Percentiles rank a stretch among this genome's conserved stretches.
Evolutionary conservation across 2,113 vertebrate species (phyloP).

Genomic region (Malurus melanocephalus): DNA sequence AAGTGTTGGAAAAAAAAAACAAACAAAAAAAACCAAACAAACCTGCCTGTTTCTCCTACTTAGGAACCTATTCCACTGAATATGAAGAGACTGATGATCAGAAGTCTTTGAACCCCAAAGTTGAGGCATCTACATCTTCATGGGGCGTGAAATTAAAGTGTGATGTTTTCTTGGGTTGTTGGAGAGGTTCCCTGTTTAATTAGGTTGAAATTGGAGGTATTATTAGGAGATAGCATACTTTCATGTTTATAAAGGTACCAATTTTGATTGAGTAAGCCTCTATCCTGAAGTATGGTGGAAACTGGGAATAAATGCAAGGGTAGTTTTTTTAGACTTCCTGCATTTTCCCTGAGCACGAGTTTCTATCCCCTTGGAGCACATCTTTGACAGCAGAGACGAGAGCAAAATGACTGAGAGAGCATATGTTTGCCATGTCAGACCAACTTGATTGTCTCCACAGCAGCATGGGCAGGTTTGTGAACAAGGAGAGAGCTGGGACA

Average conservation of each 20-base stretch:
- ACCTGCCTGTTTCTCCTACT: background rate
- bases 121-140: background rate
- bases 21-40: background rate
- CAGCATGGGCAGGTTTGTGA: fast-evolving
- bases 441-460: background rate
- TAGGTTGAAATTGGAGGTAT: background rate
- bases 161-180: background rate
- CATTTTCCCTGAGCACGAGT: background rate
- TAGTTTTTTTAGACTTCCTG: background rate
- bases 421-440: background rate
- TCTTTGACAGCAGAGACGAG: background rate
- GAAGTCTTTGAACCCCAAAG: background rate
- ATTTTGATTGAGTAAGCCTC: background rate
- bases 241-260: background rate
- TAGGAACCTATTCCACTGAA: background rate
- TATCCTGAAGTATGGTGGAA: background rate
- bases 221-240: background rate
- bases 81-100: background rate
- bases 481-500: background rate
- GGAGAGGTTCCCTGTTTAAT: background rate
- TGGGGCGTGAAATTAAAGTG: background rate
- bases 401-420: background rate
- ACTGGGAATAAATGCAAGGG: background rate
- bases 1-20: too few species aligned
- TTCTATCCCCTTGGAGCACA: background rate